These are phyloP conservation scores for Pachyrhynchus sulphureomaculatus DNA, from an alignment of 1,140 invertebrate species.

Conservation along the genomic window DNA sequence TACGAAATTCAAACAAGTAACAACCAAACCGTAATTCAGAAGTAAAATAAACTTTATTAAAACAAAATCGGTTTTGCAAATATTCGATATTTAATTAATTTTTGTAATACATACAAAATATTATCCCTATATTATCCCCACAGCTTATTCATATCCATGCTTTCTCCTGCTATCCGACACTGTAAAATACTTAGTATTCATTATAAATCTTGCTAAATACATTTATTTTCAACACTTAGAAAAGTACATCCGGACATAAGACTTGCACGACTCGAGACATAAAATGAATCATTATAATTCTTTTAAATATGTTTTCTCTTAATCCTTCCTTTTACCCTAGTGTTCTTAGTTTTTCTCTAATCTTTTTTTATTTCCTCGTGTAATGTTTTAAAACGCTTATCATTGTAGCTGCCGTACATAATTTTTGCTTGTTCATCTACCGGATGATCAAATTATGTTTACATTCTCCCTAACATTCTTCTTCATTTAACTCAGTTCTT, in stretches of 20 bases:
- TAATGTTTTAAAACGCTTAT: too few relatives aligned
- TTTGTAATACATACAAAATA: slow-evolving; percentile 1
- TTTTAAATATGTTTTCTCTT: slow-evolving; percentile 14
- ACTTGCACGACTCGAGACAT: not conserved
- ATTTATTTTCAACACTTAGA: slow-evolving; percentile 11
- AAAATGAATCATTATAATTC: slow-evolving; percentile 21
- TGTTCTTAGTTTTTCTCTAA: not conserved
- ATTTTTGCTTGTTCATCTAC: too few relatives aligned
- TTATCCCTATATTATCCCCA: not conserved
- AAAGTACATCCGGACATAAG: not conserved
- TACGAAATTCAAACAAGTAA: too few relatives aligned
- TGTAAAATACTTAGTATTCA: slow-evolving; percentile 10
- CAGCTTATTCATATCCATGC: slow-evolving; percentile 16
- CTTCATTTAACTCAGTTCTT: too few relatives aligned
- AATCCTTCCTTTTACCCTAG: not conserved
- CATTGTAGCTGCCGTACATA: too few relatives aligned
- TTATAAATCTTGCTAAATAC: slow-evolving; percentile 25
- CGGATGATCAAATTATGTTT: too few relatives aligned
- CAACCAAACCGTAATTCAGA: too few relatives aligned
- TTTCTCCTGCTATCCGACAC: not conserved
- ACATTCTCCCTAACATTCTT: too few relatives aligned
- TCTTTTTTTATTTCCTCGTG: not conserved
- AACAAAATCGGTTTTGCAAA: too few relatives aligned
- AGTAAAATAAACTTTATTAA: too few relatives aligned
- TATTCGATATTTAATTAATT: too few relatives aligned